Percentiles rank a stretch among this genome's conserved stretches.
These are phyloP conservation scores for Pollicipes pollicipes DNA, from an alignment of 1,140 invertebrate genomes.

Conservation along the genomic window DNA sequence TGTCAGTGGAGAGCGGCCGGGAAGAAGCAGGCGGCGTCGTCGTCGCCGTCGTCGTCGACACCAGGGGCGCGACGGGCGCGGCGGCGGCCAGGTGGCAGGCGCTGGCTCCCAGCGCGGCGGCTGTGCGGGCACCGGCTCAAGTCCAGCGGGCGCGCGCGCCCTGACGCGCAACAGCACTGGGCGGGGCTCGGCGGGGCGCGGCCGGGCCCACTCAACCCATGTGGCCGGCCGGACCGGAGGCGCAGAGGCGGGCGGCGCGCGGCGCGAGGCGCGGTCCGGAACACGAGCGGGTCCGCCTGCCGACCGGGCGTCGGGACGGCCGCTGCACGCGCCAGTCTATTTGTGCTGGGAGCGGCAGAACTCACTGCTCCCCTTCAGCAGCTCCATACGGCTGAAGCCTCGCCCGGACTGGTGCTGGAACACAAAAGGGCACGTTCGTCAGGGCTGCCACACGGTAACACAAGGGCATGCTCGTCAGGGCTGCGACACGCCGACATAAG, in stretches of 20 bases:
- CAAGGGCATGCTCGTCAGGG: too few relatives aligned
- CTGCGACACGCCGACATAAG: too few relatives aligned
- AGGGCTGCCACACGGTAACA: too few relatives aligned
- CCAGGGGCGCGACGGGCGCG: constrained; percentile 14
- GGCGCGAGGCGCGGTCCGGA: too few relatives aligned
- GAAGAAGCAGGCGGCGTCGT: constrained; percentile 31
- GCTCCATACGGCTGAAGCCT: constrained; percentile 20
- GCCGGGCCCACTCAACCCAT: constrained; percentile 14
- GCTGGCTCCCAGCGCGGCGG: too few relatives aligned
- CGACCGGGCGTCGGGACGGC: neutral
- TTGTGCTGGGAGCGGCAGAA: neutral
- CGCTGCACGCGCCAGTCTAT: too few relatives aligned
- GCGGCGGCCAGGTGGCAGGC: constrained; percentile 14
- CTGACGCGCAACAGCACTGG: constrained; percentile 11
- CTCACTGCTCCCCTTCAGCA: constrained; percentile 19
- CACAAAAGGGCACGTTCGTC: neutral
- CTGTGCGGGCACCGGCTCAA: too few relatives aligned
- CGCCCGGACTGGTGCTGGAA: constrained; percentile 19
- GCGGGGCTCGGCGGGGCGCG: constrained; percentile 12
- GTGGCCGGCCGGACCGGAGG: too few relatives aligned
- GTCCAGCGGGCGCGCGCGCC: too few relatives aligned
- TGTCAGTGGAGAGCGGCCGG: constrained; percentile 15
- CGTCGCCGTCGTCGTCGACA: constrained; percentile 15
- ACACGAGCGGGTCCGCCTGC: constrained; percentile 19
- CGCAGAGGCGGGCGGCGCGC: too few relatives aligned